These are phyloP conservation scores for Temnopleurus reevesii DNA, from an alignment of 53 echinoderm and acorn worm genomes.

Conservation along the genomic window DNA sequence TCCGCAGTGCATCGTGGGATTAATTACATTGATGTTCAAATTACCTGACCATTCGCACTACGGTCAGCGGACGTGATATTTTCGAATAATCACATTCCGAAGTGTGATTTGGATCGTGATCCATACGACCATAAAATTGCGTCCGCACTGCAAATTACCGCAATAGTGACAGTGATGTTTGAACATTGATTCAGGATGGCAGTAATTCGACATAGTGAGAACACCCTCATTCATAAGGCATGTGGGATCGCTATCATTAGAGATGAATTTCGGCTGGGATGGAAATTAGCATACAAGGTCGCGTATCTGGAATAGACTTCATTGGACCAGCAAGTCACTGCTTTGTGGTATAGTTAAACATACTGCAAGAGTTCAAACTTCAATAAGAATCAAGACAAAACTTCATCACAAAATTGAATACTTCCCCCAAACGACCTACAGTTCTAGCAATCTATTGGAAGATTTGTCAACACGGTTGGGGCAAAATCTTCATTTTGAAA, in stretches of 20 bases:
- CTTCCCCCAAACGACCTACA: not conserved
- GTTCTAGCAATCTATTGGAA: not conserved
- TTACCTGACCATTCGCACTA: too few relatives aligned
- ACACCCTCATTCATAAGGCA: not conserved
- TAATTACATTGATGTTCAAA: too few relatives aligned
- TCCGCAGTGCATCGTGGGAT: too few relatives aligned
- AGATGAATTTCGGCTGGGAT: not conserved
- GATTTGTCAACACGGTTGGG: not conserved
- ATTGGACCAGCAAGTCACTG: not conserved
- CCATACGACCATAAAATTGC: too few relatives aligned
- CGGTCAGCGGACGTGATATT: too few relatives aligned
- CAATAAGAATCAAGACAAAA: not conserved
- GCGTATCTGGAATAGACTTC: constrained; percentile 36
- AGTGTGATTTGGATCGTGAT: too few relatives aligned
- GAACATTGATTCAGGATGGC: too few relatives aligned
- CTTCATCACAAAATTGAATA: not conserved
- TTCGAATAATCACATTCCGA: too few relatives aligned
- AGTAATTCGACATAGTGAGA: too few relatives aligned
- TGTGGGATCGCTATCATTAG: not conserved
- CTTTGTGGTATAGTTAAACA: not conserved
- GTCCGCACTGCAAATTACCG: too few relatives aligned
- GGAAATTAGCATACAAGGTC: constrained; percentile 25
- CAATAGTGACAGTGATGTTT: too few relatives aligned
- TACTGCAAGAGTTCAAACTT: constrained; percentile 22
- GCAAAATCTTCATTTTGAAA: too few relatives aligned